These are phyloP conservation scores for Amiota communis DNA, from an alignment of 2,888 invertebrate genomes.

Conservation along the genomic window DNA sequence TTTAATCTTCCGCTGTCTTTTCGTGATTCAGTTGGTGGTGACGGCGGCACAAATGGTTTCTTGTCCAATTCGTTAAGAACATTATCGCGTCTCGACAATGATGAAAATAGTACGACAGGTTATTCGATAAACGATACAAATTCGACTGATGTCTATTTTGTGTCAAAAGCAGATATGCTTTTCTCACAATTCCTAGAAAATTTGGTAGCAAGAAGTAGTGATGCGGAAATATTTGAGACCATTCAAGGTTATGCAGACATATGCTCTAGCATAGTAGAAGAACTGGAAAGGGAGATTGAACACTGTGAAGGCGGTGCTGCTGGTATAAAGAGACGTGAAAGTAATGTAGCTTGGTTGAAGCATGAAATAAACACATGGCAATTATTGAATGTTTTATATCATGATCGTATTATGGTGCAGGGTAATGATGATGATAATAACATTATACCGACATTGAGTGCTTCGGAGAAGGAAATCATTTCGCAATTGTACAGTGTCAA, in stretches of 20 bases:
- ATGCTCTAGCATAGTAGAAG: conserved; percentile 64
- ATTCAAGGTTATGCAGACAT: conserved; percentile 62
- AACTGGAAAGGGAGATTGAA: conserved; percentile 56
- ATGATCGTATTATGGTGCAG: conserved; percentile 80
- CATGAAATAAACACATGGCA: conserved; percentile 93
- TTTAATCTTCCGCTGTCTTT: too few relatives aligned
- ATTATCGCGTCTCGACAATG: too few relatives aligned
- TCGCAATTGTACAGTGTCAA: conserved; percentile 74
- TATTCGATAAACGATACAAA: too few relatives aligned
- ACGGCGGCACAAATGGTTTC: too few relatives aligned
- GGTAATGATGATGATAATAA: conserved; percentile 58
- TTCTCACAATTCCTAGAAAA: conserved; percentile 71
- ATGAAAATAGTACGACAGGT: too few relatives aligned
- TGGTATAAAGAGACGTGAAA: conserved; percentile 39
- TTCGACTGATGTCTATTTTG: too few relatives aligned
- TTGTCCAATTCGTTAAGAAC: too few relatives aligned
- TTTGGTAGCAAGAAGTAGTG: conserved; percentile 66
- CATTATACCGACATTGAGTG: conserved; percentile 73
- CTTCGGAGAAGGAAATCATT: conserved; percentile 75
- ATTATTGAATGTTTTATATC: conserved; percentile 85
- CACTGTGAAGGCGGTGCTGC: conserved; percentile 44
- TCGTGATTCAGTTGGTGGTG: too few relatives aligned
- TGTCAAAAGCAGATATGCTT: conserved; percentile 63
- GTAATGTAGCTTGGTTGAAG: conserved; percentile 77
- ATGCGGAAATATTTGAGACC: conserved; percentile 66